Evolutionary conservation across 2,888 invertebrate genomes (phyloP), one percentile per base, ranked within the genome.

Genomic region (Monopis laevigella): DNA sequence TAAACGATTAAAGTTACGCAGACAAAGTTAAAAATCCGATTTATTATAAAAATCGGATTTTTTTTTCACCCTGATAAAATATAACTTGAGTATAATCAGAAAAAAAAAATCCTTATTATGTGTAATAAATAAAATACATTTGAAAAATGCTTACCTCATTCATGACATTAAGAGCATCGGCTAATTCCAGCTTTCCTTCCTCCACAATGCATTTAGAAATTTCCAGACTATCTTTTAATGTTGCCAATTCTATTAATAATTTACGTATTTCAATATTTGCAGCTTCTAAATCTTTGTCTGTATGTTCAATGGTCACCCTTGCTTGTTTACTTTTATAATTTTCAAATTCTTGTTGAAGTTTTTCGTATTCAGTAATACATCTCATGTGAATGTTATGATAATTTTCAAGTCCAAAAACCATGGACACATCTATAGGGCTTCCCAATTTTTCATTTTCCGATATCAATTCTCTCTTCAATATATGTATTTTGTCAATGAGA

Each of bases 301-400:
- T 60, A 12, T 59, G 65, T 2, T 50, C 47, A 49, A 57, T 62
- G 34, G 28, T 46, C 43, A 10, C 39, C 32, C 14, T 8, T 13
- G n/a, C 14, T 10, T 45, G 34, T 46, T 81, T 72, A 34, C 66
- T 58, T 59, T 87, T 89, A 49, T 85, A 86, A 28, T 75, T 64
- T 48, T 93, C 91, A 55, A 87, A 87, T 51, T 92, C 88, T 29
- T 83, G 74, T 50, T 84, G 84, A 13, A 90, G 58, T 19, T 61
- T 72, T 11, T 86, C 84, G 36, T 86, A 80, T 48, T 90, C 88
- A 42, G 88, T 85, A 52, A 84, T 82, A 52, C 90, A 91, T 42
- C 77, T 82, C 0, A 58, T 52, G 51, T 88, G 87, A 13, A 69
- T 43, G 35, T 73, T 65, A 18, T 73, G 69, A 38, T 69, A 72